A percentile compares a stretch with the other conserved stretches of the same genome.
Evolutionary conservation across 2,888 invertebrate genomes (phyloP).

Genomic region (Pediacus dermestoides): DNA sequence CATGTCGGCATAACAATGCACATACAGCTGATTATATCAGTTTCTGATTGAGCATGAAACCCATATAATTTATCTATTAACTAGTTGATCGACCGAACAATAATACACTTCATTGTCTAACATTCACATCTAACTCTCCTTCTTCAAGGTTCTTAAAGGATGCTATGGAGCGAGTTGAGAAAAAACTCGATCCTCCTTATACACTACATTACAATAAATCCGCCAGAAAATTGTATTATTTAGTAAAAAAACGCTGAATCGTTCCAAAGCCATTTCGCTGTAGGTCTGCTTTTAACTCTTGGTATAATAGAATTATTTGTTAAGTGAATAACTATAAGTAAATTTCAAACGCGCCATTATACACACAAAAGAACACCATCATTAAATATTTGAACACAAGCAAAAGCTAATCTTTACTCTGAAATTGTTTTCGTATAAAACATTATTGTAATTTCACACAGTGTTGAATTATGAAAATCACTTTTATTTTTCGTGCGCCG

Average conservation of each 20-base stretch:
- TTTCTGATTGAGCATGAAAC: slow-evolving; percentile 48
- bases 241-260: slow-evolving; percentile 25
- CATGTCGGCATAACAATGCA: slow-evolving; percentile 48
- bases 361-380: neutral
- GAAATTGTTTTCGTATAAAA: slow-evolving; percentile 2
- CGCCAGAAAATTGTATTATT: slow-evolving; percentile 34
- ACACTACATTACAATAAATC: slow-evolving; percentile 32
- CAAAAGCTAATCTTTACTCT: slow-evolving; percentile 3
- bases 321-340: slow-evolving; percentile 19
- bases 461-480: too few species aligned
- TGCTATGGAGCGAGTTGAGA: slow-evolving; percentile 7
- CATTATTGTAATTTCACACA: slow-evolving; percentile 3
- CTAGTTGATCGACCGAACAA: slow-evolving; percentile 44
- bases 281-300: slow-evolving; percentile 30
- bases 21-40: slow-evolving; percentile 46
- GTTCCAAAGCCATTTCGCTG: slow-evolving; percentile 20
- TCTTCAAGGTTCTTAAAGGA: slow-evolving; percentile 16
- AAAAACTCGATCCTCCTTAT: slow-evolving; percentile 31
- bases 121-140: slow-evolving; percentile 28
- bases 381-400: slow-evolving; percentile 3
- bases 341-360: too few species aligned
- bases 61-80: slow-evolving; percentile 51
- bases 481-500: too few species aligned
- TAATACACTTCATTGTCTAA: slow-evolving; percentile 45
- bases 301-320: slow-evolving; percentile 24